Conservation (phyloP, 2,113 vertebrate genomes). For the Protomyctophum bolini region DNA sequence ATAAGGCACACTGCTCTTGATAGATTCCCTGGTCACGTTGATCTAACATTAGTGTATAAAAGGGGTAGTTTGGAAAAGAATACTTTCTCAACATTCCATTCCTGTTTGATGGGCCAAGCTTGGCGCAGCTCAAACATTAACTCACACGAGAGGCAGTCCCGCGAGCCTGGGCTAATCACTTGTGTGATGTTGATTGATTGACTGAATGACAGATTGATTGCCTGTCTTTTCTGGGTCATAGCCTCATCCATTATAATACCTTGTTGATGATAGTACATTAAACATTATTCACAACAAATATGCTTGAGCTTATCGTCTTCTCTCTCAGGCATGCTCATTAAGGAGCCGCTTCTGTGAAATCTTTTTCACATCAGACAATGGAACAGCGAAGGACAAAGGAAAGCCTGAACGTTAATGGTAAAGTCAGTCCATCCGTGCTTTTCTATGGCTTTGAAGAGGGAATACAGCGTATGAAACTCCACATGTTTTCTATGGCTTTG, state of each 20-base stretch:
- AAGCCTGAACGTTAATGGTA: constrained; percentile 29
- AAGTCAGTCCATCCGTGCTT: constrained; percentile 1
- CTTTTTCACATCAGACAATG: constrained; percentile 38
- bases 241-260: constrained; percentile 30
- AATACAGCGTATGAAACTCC: not conserved
- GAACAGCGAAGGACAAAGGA: constrained; percentile 43
- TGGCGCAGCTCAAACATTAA: constrained; percentile 8
- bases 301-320: not conserved
- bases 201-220: constrained; percentile 45
- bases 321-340: constrained; percentile 51
- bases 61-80: constrained; percentile 37
- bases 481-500: not conserved
- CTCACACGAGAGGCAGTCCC: not conserved
- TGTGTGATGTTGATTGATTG: constrained; percentile 32
- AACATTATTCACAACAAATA: constrained; percentile 42
- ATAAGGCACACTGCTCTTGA: constrained; percentile 26
- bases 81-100: constrained; percentile 31
- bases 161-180: not conserved
- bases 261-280: constrained; percentile 43
- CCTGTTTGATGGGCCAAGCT: not conserved
- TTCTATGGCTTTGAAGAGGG: constrained; percentile 46
- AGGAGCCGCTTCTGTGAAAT: constrained; percentile 31
- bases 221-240: constrained; percentile 39
- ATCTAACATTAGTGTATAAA: constrained; percentile 22
- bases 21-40: constrained; percentile 37